These are phyloP conservation scores for Actinernus sp. DNA, from an alignment of 92 coral and sea anemone genomes.

Conservation along the genomic window DNA sequence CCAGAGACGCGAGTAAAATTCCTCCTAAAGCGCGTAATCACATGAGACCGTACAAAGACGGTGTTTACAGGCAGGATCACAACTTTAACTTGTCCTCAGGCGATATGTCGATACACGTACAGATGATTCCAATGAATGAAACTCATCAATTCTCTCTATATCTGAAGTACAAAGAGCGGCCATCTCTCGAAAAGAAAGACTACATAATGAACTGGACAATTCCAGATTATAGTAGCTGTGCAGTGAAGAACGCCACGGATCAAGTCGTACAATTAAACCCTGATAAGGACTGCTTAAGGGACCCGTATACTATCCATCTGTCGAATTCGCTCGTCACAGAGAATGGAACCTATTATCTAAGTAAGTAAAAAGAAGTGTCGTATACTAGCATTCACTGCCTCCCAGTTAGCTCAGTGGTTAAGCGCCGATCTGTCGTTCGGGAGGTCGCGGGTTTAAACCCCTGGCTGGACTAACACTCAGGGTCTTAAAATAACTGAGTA, in stretches of 20 bases:
- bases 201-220: constrained; percentile 56
- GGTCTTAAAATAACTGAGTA: too few species aligned
- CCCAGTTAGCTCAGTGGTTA: too few species aligned
- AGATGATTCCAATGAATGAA: constrained; percentile 65
- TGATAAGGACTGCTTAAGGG: constrained; percentile 59
- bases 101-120: constrained; percentile 66
- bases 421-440: too few species aligned
- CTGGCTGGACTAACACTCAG: too few species aligned
- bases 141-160: constrained; percentile 36
- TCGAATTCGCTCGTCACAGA: constrained; percentile 50
- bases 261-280: constrained; percentile 27
- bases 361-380: constrained; percentile 63
- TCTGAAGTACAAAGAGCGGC: constrained; percentile 56
- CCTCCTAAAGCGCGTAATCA: constrained; percentile 25
- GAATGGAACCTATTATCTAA: constrained; percentile 68
- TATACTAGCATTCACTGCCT: too few species aligned
- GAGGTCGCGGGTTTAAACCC: too few species aligned
- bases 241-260: constrained; percentile 31
- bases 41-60: constrained; percentile 53
- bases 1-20: constrained; percentile 68
- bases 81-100: constrained; percentile 46
- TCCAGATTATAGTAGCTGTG: constrained; percentile 77
- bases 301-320: constrained; percentile 73
- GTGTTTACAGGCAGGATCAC: constrained; percentile 62
- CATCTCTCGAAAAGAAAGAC: constrained; percentile 46